Evolutionary conservation across 2,888 invertebrate species (phyloP).

Genomic region (Hoplodrina ambigua): DNA sequence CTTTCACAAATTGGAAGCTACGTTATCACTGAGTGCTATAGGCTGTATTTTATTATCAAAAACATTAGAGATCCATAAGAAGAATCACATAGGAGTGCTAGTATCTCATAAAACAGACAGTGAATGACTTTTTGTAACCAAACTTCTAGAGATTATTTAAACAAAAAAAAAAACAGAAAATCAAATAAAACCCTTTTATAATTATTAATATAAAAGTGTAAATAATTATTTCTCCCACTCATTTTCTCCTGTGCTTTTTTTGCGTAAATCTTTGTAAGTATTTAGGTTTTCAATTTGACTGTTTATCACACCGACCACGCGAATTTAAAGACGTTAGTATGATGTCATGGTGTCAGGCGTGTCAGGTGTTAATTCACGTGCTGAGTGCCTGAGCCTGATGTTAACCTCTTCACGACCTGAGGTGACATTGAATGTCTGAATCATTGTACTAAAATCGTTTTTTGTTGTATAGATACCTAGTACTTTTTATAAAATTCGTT

Average conservation of each 20-base stretch:
- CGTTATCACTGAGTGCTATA: too few relatives aligned
- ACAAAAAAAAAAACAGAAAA: too few relatives aligned
- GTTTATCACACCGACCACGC: neutral
- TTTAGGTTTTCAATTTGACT: too few relatives aligned
- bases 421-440: conserved; percentile 29
- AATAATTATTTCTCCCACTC: neutral
- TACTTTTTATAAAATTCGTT: neutral
- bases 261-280: neutral
- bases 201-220: too few relatives aligned
- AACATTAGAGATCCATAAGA: too few relatives aligned
- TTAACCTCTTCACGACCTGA: conserved; percentile 30
- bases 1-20: too few relatives aligned
- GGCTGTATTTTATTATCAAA: too few relatives aligned
- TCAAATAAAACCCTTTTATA: too few relatives aligned
- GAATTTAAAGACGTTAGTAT: conserved; percentile 4
- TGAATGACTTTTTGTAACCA: too few relatives aligned
- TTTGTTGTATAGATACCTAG: neutral
- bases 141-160: too few relatives aligned
- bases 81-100: too few relatives aligned
- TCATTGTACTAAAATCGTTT: conserved; percentile 2
- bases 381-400: neutral
- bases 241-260: neutral
- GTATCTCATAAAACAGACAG: too few relatives aligned
- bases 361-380: conserved; percentile 39
- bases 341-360: conserved; percentile 35